Evolutionary conservation across 2,888 invertebrate genomes (phyloP), one percentile per base, ranked within the genome.

Genomic region (Pammene fasciana): DNA sequence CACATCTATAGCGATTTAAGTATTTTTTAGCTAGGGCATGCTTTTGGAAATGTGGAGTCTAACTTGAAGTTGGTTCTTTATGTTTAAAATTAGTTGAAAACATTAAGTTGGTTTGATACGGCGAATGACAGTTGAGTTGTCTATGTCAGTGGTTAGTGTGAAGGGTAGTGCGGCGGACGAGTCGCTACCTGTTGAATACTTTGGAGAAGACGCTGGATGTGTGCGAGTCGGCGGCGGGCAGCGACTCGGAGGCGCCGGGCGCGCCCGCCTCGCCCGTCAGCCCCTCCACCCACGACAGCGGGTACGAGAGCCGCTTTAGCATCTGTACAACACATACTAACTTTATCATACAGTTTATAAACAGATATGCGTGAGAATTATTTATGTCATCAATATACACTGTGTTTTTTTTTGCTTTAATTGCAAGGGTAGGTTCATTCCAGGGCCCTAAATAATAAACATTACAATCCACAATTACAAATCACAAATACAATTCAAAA

Each of bases 201-300:
- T 97, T 97, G 79, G 97, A 97, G 94, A 97, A 97, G 76, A 97
- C 95, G 78, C 97, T 97, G 74, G 92, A 91, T 36, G 94, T 94
- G 79, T 94, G 86, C 72, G 94, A 93, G 74, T 94, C 56, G 55
- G 57, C 5, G 43, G 41, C 36, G 34, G 87, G 72, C 67, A 48
- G 54, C 34, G 54, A 76, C 68, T 74, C 80, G 87, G 14, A 52
- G 43, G 78, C 71, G 67, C 78, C 74, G 73, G 85, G 83, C 45
- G 91, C 93, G 72, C 94, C 26, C 2, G 94, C 95, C 74, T 97
- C 97, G 68, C 97, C 96, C 0, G 97, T 96, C 52, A 97, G 92
- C 1, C 97, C 97, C 86, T 97, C 97, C 94, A 97, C 97, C 97
- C 97, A 97, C 2, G 97, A 96, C 65, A 98, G 89, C 14, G 98